A percentile compares a stretch with the other conserved stretches of the same genome.
Conservation (phyloP, 1,140 invertebrate species). For the Neodiprion fabricii region DNA sequence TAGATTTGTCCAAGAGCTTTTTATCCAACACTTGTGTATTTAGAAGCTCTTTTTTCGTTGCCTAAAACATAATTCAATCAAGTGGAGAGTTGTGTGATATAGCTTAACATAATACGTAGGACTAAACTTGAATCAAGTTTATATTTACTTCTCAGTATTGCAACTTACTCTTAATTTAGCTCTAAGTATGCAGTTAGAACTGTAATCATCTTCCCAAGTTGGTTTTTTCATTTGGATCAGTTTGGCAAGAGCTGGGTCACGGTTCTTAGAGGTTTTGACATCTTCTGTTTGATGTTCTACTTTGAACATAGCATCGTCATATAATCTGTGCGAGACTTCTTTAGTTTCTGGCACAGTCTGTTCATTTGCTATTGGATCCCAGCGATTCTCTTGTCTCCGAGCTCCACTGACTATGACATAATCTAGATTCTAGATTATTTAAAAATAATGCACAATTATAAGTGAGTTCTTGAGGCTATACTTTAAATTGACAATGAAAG, state of each 20-base stretch:
- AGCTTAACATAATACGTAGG: constrained; percentile 21
- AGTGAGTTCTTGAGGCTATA: not conserved
- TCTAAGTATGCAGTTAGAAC: constrained; percentile 82
- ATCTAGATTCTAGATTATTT: constrained; percentile 85
- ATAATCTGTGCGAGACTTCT: constrained; percentile 83
- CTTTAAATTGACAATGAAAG: not conserved
- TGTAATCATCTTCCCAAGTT: constrained; percentile 89
- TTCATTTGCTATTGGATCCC: constrained; percentile 97
- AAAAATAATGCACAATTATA: constrained; percentile 29
- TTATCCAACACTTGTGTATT: constrained; percentile 72
- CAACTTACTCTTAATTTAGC: constrained; percentile 81
- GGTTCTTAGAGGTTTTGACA: constrained; percentile 71
- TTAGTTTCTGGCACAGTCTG: constrained; percentile 92
- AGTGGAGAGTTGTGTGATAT: constrained; percentile 20
- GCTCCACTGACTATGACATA: constrained; percentile 96
- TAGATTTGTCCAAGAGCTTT: constrained; percentile 77
- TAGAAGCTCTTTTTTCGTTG: constrained; percentile 78
- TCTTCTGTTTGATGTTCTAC: constrained; percentile 91
- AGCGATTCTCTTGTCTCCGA: constrained; percentile 94
- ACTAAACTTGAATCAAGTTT: constrained; percentile 11
- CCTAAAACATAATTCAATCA: constrained; percentile 60
- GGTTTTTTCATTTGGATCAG: constrained; percentile 80
- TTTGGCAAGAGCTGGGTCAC: constrained; percentile 74
- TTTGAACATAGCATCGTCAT: constrained; percentile 96
- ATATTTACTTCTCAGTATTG: constrained; percentile 21